These are phyloP conservation scores for Dasypus novemcinctus DNA, from an alignment of 2,113 vertebrate genomes.

Conservation along the genomic window DNA sequence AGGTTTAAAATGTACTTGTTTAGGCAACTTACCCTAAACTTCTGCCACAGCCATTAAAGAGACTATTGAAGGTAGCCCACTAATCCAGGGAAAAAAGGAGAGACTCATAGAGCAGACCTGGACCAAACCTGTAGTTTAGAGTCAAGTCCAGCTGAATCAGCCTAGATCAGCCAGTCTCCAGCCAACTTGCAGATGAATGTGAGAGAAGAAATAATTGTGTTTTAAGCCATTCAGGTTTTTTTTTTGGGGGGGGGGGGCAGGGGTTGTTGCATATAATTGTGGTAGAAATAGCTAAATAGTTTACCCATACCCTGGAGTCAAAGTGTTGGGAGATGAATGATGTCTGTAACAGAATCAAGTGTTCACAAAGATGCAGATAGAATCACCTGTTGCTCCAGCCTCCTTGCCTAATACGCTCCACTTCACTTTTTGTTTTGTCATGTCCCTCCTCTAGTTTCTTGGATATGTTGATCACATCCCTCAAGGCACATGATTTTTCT, in stretches of 20 bases:
- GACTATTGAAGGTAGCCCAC: not conserved
- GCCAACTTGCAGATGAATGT: not conserved
- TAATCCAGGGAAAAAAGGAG: not conserved
- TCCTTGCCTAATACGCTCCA: not conserved
- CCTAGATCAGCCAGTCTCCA: not conserved
- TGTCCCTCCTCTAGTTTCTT: not conserved
- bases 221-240: not conserved
- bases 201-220: not conserved
- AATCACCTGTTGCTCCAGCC: not conserved
- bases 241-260: too few species aligned
- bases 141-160: not conserved
- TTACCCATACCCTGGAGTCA: not conserved
- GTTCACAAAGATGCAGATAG: not conserved
- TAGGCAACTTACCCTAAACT: not conserved
- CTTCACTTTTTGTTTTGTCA: not conserved
- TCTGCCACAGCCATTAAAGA: not conserved
- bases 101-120: not conserved
- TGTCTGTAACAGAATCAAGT: not conserved
- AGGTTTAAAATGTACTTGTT: not conserved
- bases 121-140: not conserved
- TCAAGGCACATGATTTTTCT: not conserved
- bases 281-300: conserved; percentile 3
- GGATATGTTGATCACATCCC: not conserved
- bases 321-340: not conserved
- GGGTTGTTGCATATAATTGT: not conserved